Evolutionary conservation across 2,888 invertebrate genomes (phyloP).

Genomic region (Rosalia funebris): DNA sequence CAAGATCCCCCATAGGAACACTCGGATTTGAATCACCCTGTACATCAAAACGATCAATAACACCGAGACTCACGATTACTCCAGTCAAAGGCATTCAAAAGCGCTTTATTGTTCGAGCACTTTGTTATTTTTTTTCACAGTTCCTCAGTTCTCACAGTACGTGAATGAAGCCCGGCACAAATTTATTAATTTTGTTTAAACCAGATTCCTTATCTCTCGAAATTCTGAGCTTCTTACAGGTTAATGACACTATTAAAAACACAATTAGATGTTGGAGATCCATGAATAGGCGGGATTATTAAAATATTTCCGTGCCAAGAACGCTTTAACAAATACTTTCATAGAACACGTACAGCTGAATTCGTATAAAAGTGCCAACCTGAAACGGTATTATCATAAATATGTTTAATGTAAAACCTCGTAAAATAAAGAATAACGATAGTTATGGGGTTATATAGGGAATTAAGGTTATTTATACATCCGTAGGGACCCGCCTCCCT

Average conservation of each 20-base stretch:
- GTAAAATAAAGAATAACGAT: too few relatives aligned
- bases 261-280: constrained; percentile 10
- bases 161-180: constrained; percentile 6
- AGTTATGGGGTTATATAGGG: too few relatives aligned
- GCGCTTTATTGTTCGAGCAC: not conserved
- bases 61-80: not conserved
- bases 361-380: too few relatives aligned
- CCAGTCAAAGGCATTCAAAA: not conserved
- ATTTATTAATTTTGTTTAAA: constrained; percentile 19
- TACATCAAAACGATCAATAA: too few relatives aligned
- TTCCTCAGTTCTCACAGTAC: constrained; percentile 11
- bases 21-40: too few relatives aligned
- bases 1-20: too few relatives aligned
- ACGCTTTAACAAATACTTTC: constrained; percentile 12
- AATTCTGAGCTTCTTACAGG: constrained; percentile 6
- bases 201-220: constrained; percentile 13
- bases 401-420: too few relatives aligned
- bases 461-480: too few relatives aligned
- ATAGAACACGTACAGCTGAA: too few relatives aligned
- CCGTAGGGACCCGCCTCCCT: too few relatives aligned
- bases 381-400: too few relatives aligned
- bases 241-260: constrained; percentile 17
- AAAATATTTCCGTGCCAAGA: constrained; percentile 4
- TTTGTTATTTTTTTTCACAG: not conserved
- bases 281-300: not conserved